Base-by-base conservation (phyloP, 2,888 invertebrate genomes). In the Spilarctia lutea region DNA sequence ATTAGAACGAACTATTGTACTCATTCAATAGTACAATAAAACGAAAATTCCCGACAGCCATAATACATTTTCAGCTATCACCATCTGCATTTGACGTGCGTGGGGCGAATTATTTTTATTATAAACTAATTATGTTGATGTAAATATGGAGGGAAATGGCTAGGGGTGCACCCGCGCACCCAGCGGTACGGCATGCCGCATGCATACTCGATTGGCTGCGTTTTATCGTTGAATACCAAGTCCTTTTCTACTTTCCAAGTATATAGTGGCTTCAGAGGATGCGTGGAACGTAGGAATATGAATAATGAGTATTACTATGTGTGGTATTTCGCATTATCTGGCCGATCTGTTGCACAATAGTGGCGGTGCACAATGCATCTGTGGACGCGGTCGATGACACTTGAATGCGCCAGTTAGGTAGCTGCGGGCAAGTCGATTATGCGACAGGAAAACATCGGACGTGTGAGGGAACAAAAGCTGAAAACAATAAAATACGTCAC, bases 401-500 rank as follows among this genome's bases (percentile, higher is more conserved):
- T 73, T 71, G 4, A 68, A 65, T 56, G 63, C 56, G 42, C 63
- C 60, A 30, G 67, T 42, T 48, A 33, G 68, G 45, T 63, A 68
- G 65, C 45, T 35, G 56, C 63, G 27, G 18, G 60, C 27, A 20
- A 73, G 74, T 76, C 45, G 73, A 75, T 74, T 66, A 75, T 65
- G 27, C 65, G 71, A 45, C 81, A 80, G 75, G 79, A 75, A 77
- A 63, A 70, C 75, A 60, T 39, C 42, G 33, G 60, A 68, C 33
- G 48, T 65, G 20, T 63, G 60, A 30, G 69, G 71, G 27, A n/a
- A 68, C 68, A 79, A 82, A 80, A 79, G 42, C 69, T 74, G 63
- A 56, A 79, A 83, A 82, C 80, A 82, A 82, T 83, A 56, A 69
- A 73, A 80, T 75, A 80, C 76, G 75, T 83, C 82, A 76, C 74